phyloP scores from a whole-genome alignment of 1,140 invertebrate species.

The Phocides pigmalion region DNA sequence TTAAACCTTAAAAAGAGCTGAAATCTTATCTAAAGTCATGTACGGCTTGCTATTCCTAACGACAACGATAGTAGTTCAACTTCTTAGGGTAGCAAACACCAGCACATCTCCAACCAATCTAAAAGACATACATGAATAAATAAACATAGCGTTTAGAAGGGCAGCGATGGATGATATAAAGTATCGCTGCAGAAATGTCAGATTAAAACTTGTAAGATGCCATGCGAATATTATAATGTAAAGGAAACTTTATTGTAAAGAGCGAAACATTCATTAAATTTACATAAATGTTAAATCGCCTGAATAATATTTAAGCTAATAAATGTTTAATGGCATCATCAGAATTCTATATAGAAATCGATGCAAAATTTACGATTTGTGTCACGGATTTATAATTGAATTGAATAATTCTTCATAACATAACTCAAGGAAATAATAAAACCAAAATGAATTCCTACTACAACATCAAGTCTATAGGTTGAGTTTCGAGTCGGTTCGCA shows the following conservation, averaged over 20 bases:
- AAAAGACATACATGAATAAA: too few species aligned
- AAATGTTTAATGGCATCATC: neutral
- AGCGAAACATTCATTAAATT: neutral
- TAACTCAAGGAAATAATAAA: neutral
- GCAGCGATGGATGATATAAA: too few species aligned
- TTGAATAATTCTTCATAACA: neutral
- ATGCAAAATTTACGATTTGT: neutral
- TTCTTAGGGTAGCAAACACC: too few species aligned
- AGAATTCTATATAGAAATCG: neutral
- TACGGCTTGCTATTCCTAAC: too few species aligned
- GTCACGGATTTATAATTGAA: neutral
- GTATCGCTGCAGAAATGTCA: too few species aligned
- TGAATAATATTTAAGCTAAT: neutral
- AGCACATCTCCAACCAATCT: too few species aligned
- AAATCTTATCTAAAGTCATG: too few species aligned
- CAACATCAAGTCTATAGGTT: conserved; percentile 9
- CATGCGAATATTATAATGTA: too few species aligned
- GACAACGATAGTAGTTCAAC: too few species aligned
- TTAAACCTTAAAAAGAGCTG: too few species aligned
- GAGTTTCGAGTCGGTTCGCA: conserved; percentile 47
- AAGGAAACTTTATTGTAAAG: neutral
- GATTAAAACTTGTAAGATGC: too few species aligned
- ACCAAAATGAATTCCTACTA: neutral
- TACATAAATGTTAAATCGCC: neutral
- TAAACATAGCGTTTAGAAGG: too few species aligned